Percentiles rank a stretch among this genome's conserved stretches.
Evolutionary conservation across 92 coral and sea anemone genomes (phyloP).

Genomic region (Siderastrea radians): DNA sequence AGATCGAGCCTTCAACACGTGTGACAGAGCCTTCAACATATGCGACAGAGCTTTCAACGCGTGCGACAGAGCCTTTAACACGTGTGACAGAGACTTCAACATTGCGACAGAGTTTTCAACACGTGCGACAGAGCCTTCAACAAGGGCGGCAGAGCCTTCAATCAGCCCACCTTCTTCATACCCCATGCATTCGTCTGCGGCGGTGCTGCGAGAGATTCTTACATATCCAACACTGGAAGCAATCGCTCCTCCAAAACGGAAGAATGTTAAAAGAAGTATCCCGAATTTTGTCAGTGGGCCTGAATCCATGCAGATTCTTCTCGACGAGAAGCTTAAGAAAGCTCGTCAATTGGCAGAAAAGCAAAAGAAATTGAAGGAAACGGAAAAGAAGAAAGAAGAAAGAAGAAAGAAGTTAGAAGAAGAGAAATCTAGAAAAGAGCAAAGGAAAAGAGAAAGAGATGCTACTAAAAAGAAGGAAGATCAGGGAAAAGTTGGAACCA

Average conservation of each 20-base stretch:
- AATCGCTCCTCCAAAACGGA: background rate
- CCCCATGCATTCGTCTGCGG: no score
- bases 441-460: constrained; percentile 35
- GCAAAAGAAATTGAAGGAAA: constrained; percentile 38
- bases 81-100: no score
- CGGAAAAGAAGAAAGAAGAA: constrained; percentile 44
- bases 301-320: constrained; percentile 44
- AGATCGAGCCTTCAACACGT: no score
- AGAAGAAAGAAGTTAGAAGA: constrained; percentile 13
- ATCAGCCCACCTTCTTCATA: no score
- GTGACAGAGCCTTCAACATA: no score
- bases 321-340: constrained; percentile 57
- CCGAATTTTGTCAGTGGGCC: constrained; percentile 59
- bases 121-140: no score
- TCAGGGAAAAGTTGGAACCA: constrained; percentile 12
- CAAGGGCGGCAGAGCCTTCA: no score
- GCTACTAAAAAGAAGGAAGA: constrained; percentile 12
- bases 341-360: constrained; percentile 50
- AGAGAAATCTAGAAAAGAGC: background rate
- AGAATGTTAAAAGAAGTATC: constrained; percentile 43
- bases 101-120: no score
- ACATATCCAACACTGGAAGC: no score
- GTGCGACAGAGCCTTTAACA: no score
- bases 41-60: no score
- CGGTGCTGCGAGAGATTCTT: no score